Base-by-base conservation (phyloP, 2,113 vertebrate species). In the Tricholaema leucomelas region DNA sequence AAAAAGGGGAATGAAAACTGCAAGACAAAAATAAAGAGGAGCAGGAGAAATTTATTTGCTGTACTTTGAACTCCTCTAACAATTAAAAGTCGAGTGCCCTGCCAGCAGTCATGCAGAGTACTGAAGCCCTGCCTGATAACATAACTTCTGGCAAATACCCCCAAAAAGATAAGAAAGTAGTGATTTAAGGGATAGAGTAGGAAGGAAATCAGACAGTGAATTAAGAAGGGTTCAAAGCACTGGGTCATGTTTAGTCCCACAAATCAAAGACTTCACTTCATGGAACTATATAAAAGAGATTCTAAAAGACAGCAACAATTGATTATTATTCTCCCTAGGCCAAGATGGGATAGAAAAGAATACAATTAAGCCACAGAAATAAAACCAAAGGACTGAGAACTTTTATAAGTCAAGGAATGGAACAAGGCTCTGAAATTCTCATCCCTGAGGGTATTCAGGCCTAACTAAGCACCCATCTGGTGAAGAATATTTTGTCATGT, bases 401-500 rank as follows among this genome's bases (percentile, higher is more conserved):
- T 6, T 71, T 75, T 63, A 1, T 23, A 82, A 93, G 38, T 71
- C 59, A 61, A 63, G 46, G 13, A 81, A 36, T 64, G 60, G 59
- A 92, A 71, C 36, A n/a, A 85, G 71, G 52, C 66, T 74, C 67
- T 9, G 35, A 48, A 87, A 80, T 25, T n/a, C 46, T 73, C 52
- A 63, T 54, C 61, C 18, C 60, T 60, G 31, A 88, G 75, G 56
- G 65, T 27, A 87, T 89, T 81, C 88, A 85, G 52, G 56, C 78
- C 91, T 81, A 84, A 91, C 64, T 73, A 91, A 94, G 93, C 79
- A 89, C 67, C 75, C 72, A 82, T 82, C 78, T 93, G 87, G 70
- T 89, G 74, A 55, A 55, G 55, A 79, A 73, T 55, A 76, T 80
- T 88, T 70, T 88, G n/a, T 77, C 91, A 67, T 56, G 70, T n/a